Conservation (phyloP, 2,888 invertebrate genomes). For the Kuschelorhynchus macadamiae region DNA sequence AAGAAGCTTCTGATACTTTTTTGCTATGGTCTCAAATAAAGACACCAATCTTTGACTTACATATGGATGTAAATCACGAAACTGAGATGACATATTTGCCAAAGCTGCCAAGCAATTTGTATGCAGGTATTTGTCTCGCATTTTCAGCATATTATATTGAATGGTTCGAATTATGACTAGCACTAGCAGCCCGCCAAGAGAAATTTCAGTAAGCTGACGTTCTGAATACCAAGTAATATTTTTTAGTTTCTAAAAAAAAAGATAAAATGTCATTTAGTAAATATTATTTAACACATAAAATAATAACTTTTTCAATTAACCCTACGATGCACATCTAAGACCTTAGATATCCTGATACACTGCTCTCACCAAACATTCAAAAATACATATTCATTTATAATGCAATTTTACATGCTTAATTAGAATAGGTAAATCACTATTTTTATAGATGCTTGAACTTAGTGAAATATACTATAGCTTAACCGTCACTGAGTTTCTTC, state of each 20-base stretch:
- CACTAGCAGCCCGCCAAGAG: constrained; percentile 93
- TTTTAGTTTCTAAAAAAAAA: constrained; percentile 80
- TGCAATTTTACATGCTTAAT: too few species aligned
- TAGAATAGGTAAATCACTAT: too few species aligned
- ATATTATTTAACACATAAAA: not conserved
- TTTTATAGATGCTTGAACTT: too few species aligned
- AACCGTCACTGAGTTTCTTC: too few species aligned
- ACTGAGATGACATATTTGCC: constrained; percentile 97
- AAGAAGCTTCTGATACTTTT: constrained; percentile 82
- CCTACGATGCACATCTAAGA: too few species aligned
- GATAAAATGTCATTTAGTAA: not conserved
- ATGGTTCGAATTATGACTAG: constrained; percentile 96
- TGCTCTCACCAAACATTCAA: too few species aligned
- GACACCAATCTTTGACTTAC: constrained; percentile 95
- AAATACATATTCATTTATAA: too few species aligned
- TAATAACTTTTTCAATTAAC: too few species aligned
- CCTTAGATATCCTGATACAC: too few species aligned
- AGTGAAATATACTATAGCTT: too few species aligned
- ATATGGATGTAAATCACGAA: constrained; percentile 93
- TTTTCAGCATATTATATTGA: constrained; percentile 97
- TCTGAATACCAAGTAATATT: constrained; percentile 96
- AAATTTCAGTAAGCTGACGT: constrained; percentile 90
- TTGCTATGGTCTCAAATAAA: constrained; percentile 91
- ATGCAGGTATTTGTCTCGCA: constrained; percentile 97
- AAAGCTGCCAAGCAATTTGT: constrained; percentile 98